Base-by-base conservation (phyloP, 2,113 vertebrate genomes). In the Pungitius pungitius region DNA sequence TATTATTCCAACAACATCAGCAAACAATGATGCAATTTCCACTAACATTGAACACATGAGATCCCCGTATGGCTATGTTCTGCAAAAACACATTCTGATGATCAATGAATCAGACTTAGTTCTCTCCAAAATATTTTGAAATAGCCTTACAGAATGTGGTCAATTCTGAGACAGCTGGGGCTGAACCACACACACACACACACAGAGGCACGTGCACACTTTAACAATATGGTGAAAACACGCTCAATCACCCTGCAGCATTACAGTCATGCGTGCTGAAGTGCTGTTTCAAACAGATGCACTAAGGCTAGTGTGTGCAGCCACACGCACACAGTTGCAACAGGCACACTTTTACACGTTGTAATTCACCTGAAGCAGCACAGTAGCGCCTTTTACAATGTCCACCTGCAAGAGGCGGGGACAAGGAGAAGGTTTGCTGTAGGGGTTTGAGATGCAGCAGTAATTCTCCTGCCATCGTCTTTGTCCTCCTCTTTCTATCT, bases 211-310 rank as follows among this genome's bases (percentile, higher is more conserved):
- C 60, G 33, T 18, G 42, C 42, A 64, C 26, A 68, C 27, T 33
- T 75, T 56, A 63, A 68, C 70, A 75, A 18, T 33, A 70, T 63
- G 62, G 8, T 60, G 17, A 84, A 78, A 78, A 71, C 13, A 33
- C 69, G 49, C 63, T 52, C 68, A 68, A 8, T 77, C 45, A 14
- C 78, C 81, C 76, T 69, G 33, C 45, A 74, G 82, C 67, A 24
- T 51, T 60, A 73, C 70, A 86, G 58, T 76, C 75, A 86, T 67
- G 68, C 58, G 1, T 76, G 73, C 42, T 66, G 27, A 75, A 67
- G 69, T 68, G 65, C 62, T 40, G 30, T 78, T 69, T 83, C n/a
- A 56, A 59, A 65, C 80, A 85, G 69, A 83, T 74, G 76, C 22
- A 73, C 40, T 18, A 47, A 72, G 58, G 76, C 73, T 64, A 69